These are phyloP conservation scores for Caloenas nicobarica DNA, from an alignment of 2,113 vertebrate genomes.

Conservation along the genomic window DNA sequence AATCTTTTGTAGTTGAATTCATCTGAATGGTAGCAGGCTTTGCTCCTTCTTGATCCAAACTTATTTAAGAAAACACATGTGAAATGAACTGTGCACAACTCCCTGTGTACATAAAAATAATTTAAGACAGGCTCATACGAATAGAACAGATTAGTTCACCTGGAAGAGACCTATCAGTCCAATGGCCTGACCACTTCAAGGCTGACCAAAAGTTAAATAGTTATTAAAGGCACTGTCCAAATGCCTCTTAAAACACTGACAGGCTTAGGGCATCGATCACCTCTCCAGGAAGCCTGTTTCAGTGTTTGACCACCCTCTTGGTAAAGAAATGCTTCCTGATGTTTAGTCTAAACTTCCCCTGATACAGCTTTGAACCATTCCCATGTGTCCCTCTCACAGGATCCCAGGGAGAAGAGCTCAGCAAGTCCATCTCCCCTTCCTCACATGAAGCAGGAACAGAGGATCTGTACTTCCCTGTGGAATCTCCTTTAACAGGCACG, in stretches of 20 bases:
- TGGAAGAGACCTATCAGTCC: not conserved
- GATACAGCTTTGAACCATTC: not conserved
- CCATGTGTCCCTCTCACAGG: accelerated
- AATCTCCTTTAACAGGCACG: not conserved
- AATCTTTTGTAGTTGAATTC: not conserved
- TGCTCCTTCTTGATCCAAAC: not conserved
- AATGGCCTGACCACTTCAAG: not conserved
- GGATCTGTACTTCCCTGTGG: not conserved
- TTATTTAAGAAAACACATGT: not conserved
- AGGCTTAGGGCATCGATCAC: accelerated
- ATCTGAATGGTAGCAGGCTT: not conserved
- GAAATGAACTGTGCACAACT: not conserved
- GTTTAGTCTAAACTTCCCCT: not conserved
- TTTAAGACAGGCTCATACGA: not conserved
- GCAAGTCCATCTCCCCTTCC: not conserved
- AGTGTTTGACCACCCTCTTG: not conserved
- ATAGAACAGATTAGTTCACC: not conserved
- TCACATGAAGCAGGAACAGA: not conserved
- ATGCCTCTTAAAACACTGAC: not conserved
- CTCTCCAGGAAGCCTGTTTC: not conserved
- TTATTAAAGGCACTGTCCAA: not conserved
- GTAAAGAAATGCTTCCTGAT: not conserved
- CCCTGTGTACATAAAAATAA: not conserved
- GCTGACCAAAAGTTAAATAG: not conserved
- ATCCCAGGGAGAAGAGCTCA: not conserved